A percentile compares a stretch with the other conserved stretches of the same genome.
These are phyloP conservation scores for Andrena praecox DNA, from an alignment of 2,888 invertebrate species.

Conservation along the genomic window DNA sequence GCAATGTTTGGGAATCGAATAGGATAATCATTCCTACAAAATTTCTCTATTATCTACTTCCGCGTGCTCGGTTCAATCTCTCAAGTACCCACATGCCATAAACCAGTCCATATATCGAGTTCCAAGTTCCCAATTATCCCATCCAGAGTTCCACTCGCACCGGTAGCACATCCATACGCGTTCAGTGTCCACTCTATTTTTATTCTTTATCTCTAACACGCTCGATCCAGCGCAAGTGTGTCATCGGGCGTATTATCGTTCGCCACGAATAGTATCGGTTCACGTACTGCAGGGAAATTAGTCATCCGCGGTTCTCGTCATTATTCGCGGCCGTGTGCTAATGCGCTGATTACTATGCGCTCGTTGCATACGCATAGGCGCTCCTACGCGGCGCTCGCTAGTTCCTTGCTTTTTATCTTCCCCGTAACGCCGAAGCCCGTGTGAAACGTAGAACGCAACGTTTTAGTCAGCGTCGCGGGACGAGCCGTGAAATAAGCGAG, in stretches of 20 bases:
- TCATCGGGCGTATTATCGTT: constrained; percentile 22
- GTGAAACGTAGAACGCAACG: neutral
- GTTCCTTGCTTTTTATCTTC: neutral
- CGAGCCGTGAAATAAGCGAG: neutral
- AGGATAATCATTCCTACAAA: too few species aligned
- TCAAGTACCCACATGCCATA: too few species aligned
- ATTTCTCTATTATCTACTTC: too few species aligned
- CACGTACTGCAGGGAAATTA: constrained; percentile 37
- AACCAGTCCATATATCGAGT: too few species aligned
- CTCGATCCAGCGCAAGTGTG: neutral
- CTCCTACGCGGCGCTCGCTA: neutral
- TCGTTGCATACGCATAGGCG: constrained; percentile 33
- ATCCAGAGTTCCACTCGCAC: too few species aligned
- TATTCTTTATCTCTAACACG: too few species aligned
- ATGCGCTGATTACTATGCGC: constrained; percentile 54
- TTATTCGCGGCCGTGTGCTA: constrained; percentile 52
- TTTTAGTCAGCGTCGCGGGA: neutral
- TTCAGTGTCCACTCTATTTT: too few species aligned
- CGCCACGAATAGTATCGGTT: constrained; percentile 5
- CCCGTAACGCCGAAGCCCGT: neutral
- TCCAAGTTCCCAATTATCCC: too few species aligned
- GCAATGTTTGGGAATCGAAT: too few species aligned
- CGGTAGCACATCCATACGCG: too few species aligned
- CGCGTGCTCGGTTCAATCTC: too few species aligned
- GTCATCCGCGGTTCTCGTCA: constrained; percentile 33